A percentile compares a stretch with the other conserved stretches of the same genome.
Evolutionary conservation across 2,888 invertebrate genomes (phyloP).

Genomic region (Rotaria magnacalcarata): DNA sequence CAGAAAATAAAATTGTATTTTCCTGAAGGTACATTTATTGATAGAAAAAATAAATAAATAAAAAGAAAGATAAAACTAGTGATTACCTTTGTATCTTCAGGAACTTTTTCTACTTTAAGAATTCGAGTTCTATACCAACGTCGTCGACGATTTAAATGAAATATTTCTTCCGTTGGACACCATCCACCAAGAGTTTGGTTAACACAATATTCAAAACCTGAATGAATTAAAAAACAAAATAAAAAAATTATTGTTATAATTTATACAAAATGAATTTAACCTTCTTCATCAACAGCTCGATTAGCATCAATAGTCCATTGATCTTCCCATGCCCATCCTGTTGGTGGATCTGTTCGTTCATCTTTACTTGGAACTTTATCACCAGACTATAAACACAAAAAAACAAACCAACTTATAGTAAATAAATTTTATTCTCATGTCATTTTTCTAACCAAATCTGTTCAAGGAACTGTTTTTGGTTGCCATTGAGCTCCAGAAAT

Average conservation of each 20-base stretch:
- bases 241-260: too few relatives aligned
- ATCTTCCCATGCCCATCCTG: conserved; percentile 61
- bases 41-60: not conserved
- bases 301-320: conserved; percentile 60
- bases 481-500: conserved; percentile 59
- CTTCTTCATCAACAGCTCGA: conserved; percentile 61
- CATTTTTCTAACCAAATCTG: conserved; percentile 56
- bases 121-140: conserved; percentile 56
- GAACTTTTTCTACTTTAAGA: not conserved
- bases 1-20: too few relatives aligned
- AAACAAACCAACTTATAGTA: not conserved
- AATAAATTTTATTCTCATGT: too few relatives aligned
- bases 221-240: not conserved
- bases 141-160: conserved; percentile 60
- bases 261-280: conserved; percentile 49
- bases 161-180: conserved; percentile 60
- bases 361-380: conserved; percentile 52
- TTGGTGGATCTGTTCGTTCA: conserved; percentile 53
- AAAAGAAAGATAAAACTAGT: not conserved
- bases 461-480: conserved; percentile 55
- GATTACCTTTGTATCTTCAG: not conserved
- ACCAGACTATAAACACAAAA: conserved; percentile 52
- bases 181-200: conserved; percentile 60
- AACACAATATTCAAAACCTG: conserved; percentile 58
- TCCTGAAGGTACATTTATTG: too few relatives aligned